These are phyloP conservation scores for Corynorhinus townsendii DNA, from an alignment of 2,113 vertebrate genomes.

Conservation along the genomic window DNA sequence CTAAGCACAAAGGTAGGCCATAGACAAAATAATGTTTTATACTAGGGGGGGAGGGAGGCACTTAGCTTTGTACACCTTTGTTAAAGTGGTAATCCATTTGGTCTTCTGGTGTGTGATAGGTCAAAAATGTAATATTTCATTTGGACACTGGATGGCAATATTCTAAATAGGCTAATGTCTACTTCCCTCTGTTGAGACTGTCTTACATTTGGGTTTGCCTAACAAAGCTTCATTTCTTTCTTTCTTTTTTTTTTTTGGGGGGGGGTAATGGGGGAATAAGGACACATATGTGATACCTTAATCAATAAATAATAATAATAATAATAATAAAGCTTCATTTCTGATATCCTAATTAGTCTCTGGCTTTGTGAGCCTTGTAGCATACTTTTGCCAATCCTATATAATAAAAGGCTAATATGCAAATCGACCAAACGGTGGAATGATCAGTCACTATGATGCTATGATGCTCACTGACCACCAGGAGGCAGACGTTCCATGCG, in stretches of 20 bases:
- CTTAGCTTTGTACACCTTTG: neutral
- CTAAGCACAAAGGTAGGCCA: neutral
- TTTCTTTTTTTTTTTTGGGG: too few species aligned
- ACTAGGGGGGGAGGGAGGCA: neutral
- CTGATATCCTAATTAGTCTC: neutral
- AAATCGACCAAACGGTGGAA: too few species aligned
- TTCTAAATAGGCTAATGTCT: constrained; percentile 1
- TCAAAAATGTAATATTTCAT: constrained; percentile 18
- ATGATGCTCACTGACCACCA: too few species aligned
- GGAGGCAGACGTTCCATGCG: too few species aligned
- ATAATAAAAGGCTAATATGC: too few species aligned
- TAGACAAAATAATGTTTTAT: neutral
- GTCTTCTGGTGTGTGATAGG: neutral
- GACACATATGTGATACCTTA: too few species aligned
- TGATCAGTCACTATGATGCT: too few species aligned
- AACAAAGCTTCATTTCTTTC: constrained; percentile 2
- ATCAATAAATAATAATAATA: too few species aligned
- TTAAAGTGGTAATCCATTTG: neutral
- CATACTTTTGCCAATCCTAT: neutral
- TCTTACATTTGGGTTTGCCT: neutral
- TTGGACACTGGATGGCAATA: constrained; percentile 12
- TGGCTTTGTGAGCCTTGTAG: neutral
- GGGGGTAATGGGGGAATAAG: too few species aligned
- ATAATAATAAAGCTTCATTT: neutral
- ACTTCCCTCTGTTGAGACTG: neutral